Evolutionary conservation across 2,797 vertebrate genomes (phyloP).

Genomic region (Lemur catta): DNA sequence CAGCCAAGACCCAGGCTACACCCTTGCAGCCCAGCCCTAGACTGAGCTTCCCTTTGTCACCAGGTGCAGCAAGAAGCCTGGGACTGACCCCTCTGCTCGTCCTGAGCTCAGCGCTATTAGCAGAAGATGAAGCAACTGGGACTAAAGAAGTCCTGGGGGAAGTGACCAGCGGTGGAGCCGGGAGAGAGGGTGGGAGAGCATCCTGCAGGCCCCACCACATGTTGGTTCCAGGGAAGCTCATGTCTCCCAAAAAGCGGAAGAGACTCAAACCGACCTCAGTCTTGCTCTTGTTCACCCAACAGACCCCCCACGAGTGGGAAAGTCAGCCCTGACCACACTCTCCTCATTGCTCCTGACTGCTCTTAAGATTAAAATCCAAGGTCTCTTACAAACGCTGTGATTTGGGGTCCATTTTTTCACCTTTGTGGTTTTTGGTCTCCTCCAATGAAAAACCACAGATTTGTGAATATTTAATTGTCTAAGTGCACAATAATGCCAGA

Average conservation of each 20-base stretch:
- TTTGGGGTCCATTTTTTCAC: background rate
- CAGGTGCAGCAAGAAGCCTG: background rate
- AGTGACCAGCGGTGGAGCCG: background rate
- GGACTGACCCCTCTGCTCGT: background rate
- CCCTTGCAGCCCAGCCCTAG: background rate
- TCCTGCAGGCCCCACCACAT: background rate
- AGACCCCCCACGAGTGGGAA: background rate
- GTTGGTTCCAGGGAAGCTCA: no score
- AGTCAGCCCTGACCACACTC: rapidly evolving
- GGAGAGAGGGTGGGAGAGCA: background rate
- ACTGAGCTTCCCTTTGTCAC: no score
- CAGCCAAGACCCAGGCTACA: background rate
- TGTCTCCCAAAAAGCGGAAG: no score
- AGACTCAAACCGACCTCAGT: background rate
- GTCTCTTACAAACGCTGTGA: rapidly evolving
- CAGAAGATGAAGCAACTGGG: background rate
- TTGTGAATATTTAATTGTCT: no score
- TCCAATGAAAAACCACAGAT: background rate
- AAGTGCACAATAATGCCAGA: rapidly evolving
- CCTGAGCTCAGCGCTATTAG: background rate
- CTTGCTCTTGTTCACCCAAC: background rate
- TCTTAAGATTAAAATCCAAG: background rate
- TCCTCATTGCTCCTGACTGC: background rate
- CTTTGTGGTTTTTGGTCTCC: background rate
- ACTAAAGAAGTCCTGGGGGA: background rate